These are phyloP conservation scores for Netelia melanura DNA, from an alignment of 2,888 invertebrate genomes.

Conservation along the genomic window DNA sequence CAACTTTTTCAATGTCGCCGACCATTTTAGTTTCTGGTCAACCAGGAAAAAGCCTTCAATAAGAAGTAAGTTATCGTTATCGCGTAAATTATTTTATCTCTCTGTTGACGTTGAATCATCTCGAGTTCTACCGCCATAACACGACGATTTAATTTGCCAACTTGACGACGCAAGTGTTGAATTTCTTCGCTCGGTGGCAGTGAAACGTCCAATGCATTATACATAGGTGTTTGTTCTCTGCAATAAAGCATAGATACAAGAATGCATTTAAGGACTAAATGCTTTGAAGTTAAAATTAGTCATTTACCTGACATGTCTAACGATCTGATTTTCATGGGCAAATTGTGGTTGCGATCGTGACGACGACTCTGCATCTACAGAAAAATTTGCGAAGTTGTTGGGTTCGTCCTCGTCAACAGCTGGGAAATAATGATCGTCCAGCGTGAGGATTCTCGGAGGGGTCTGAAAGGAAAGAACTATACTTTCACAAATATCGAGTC, in stretches of 20 bases:
- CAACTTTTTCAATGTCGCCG: constrained; percentile 37
- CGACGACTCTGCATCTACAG: constrained; percentile 71
- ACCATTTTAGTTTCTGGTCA: constrained; percentile 87
- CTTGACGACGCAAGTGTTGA: constrained; percentile 92
- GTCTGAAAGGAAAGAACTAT: constrained; percentile 86
- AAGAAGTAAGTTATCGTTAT: constrained; percentile 94
- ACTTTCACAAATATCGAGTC: not conserved
- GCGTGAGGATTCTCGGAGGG: constrained; percentile 94
- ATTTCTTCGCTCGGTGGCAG: constrained; percentile 90
- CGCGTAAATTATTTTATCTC: constrained; percentile 94
- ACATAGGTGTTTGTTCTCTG: constrained; percentile 89
- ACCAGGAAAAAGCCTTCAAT: constrained; percentile 94
- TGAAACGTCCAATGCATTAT: constrained; percentile 79
- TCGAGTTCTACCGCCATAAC: constrained; percentile 95
- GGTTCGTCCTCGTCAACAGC: constrained; percentile 87
- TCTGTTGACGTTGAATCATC: constrained; percentile 92
- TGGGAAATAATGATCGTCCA: constrained; percentile 94
- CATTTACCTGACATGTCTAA: constrained; percentile 79
- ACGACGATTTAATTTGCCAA: constrained; percentile 94
- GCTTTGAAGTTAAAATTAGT: not conserved
- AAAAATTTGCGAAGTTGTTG: constrained; percentile 70
- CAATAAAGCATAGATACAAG: constrained; percentile 3
- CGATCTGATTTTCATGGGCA: constrained; percentile 78
- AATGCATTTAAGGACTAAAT: not conserved
- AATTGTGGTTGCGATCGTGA: constrained; percentile 72